These are phyloP conservation scores for Geopemphigus sp. DNA, from an alignment of 1,140 invertebrate species.

Conservation along the genomic window DNA sequence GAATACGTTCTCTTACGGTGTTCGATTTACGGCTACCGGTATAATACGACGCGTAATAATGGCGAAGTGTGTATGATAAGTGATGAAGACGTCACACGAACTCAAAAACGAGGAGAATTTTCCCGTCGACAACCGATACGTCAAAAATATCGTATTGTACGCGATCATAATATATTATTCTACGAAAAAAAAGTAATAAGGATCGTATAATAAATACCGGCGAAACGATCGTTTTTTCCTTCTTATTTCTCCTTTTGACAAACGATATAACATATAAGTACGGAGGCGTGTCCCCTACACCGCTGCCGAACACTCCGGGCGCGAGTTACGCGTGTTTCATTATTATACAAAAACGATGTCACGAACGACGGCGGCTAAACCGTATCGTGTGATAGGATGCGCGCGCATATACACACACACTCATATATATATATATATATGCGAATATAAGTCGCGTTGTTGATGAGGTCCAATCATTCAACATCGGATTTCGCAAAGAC, in stretches of 20 bases:
- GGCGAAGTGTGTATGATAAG: no score
- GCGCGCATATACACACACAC: no score
- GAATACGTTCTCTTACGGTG: no score
- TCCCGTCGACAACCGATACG: not conserved
- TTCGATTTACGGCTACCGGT: no score
- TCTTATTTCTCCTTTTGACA: not conserved
- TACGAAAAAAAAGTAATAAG: conserved; percentile 13
- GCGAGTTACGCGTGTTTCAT: conserved; percentile 8
- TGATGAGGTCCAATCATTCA: conserved; percentile 47
- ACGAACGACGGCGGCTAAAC: not conserved
- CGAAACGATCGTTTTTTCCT: not conserved
- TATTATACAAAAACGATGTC: conserved; percentile 24
- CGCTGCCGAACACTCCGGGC: not conserved
- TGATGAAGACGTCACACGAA: not conserved
- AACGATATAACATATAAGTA: not conserved
- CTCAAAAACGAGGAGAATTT: not conserved
- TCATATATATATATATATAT: not conserved
- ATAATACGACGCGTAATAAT: no score
- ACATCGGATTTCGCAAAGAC: conserved; percentile 43
- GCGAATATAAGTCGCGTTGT: not conserved
- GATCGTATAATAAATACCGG: not conserved
- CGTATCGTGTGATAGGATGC: not conserved
- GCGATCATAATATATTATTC: not conserved
- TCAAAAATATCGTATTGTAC: not conserved
- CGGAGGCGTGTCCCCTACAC: not conserved